phyloP scores from a whole-genome alignment of 2,113 vertebrate species.

The Elephantulus edwardii region DNA sequence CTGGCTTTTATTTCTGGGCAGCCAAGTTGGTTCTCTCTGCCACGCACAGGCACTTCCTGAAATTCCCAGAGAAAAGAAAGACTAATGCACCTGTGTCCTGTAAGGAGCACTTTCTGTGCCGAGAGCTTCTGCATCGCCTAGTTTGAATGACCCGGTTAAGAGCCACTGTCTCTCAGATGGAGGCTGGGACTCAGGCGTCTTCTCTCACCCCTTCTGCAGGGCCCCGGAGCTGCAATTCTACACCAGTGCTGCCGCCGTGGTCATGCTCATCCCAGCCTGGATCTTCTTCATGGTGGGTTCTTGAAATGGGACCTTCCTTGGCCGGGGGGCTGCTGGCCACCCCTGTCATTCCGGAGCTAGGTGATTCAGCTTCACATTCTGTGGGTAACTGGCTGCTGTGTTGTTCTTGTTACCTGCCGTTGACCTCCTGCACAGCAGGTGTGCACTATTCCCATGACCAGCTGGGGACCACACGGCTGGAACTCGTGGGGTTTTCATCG shows the following conservation, averaged over 20 bases:
- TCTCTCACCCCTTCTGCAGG: constrained; percentile 74
- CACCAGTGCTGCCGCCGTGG: constrained; percentile 93
- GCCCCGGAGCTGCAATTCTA: constrained; percentile 97
- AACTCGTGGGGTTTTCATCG: too few relatives aligned
- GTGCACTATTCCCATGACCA: background rate
- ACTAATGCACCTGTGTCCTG: rapidly evolving
- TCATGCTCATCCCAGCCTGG: constrained; percentile 97
- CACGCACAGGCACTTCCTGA: background rate
- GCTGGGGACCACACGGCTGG: too few relatives aligned
- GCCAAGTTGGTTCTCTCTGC: rapidly evolving
- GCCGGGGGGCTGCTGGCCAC: too few relatives aligned
- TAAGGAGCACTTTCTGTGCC: background rate
- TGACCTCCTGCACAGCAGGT: background rate
- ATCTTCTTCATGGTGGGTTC: constrained; percentile 91
- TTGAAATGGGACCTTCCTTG: rapidly evolving
- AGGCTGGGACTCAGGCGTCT: rapidly evolving
- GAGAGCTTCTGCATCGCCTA: background rate
- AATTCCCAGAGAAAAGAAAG: rapidly evolving
- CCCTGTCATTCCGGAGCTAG: background rate
- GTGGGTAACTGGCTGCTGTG: rapidly evolving
- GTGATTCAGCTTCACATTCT: rapidly evolving
- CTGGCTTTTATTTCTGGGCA: background rate
- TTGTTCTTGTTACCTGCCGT: background rate
- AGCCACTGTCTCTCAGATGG: rapidly evolving
- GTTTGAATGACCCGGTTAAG: rapidly evolving